A percentile compares a stretch with the other conserved stretches of the same genome.
phyloP scores from a whole-genome alignment of 2,888 invertebrate genomes.

The Hydraecia micacea region DNA sequence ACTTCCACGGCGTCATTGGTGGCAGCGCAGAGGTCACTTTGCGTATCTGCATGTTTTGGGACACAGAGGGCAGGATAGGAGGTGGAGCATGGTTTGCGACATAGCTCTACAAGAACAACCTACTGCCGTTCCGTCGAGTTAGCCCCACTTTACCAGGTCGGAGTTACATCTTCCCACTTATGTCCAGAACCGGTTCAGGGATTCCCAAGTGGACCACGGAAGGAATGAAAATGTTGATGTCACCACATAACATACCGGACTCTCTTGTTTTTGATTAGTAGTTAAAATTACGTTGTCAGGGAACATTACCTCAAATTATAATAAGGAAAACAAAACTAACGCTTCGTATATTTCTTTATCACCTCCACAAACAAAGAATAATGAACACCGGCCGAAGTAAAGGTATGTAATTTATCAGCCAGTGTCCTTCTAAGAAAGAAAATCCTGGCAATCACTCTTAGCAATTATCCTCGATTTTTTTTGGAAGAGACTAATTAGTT shows the following conservation, averaged over 20 bases:
- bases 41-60: neutral
- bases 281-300: neutral
- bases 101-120: neutral
- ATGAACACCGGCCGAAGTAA: slow-evolving; percentile 64
- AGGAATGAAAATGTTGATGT: neutral
- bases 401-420: slow-evolving; percentile 82
- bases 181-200: neutral
- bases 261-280: neutral
- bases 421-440: slow-evolving; percentile 80
- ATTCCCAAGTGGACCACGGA: neutral
- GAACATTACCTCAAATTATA: neutral
- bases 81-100: neutral
- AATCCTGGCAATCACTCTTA: slow-evolving; percentile 86
- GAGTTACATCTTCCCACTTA: neutral
- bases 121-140: too few species aligned
- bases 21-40: neutral
- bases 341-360: slow-evolving; percentile 33
- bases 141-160: neutral
- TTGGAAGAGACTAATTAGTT: slow-evolving; percentile 85
- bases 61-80: neutral
- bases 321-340: neutral
- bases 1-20: neutral
- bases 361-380: slow-evolving; percentile 56
- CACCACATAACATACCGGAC: neutral
- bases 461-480: slow-evolving; percentile 87